Percentiles rank a stretch among this genome's conserved stretches.
Conservation (phyloP, 2,797 vertebrate genomes). For the Hirundo rustica region DNA sequence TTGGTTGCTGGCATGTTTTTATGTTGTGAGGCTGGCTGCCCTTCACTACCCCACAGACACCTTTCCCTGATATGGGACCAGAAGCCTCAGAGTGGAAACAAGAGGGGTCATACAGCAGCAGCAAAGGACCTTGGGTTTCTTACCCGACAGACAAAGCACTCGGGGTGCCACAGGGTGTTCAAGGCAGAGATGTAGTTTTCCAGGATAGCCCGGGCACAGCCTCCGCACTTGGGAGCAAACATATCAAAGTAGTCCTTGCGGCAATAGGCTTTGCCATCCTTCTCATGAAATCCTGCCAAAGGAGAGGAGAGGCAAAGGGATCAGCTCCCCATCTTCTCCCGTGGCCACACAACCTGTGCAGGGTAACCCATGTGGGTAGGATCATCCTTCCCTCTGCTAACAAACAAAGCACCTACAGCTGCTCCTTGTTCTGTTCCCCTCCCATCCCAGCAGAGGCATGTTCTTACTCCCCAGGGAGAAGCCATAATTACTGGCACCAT, state of each 20-base stretch:
- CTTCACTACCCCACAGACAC: not conserved
- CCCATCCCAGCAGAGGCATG: not conserved
- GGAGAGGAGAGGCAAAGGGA: not conserved
- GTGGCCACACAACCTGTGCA: not conserved
- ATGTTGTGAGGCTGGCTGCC: not conserved
- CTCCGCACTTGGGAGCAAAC: conserved; percentile 97
- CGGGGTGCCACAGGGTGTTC: conserved; percentile 95
- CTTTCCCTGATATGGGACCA: not conserved
- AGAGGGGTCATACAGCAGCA: not conserved
- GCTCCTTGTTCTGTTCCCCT: not conserved
- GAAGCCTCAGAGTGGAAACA: not conserved
- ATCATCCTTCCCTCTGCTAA: not conserved
- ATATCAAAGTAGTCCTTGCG: conserved; percentile 99
- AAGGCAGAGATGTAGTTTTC: conserved; percentile 99
- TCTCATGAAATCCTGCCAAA: conserved; percentile 94
- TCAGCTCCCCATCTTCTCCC: not conserved
- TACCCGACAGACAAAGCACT: conserved; percentile 99
- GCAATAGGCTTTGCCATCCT: conserved; percentile 97
- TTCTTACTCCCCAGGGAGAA: not conserved
- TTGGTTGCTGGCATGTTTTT: not conserved
- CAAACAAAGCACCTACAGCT: not conserved
- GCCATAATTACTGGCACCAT: not conserved
- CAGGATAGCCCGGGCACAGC: conserved; percentile 94
- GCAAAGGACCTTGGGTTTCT: conserved; percentile 39
- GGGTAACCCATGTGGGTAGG: not conserved